Evolutionary conservation across 2,797 vertebrate genomes (phyloP).

Genomic region (Cuniculus paca): DNA sequence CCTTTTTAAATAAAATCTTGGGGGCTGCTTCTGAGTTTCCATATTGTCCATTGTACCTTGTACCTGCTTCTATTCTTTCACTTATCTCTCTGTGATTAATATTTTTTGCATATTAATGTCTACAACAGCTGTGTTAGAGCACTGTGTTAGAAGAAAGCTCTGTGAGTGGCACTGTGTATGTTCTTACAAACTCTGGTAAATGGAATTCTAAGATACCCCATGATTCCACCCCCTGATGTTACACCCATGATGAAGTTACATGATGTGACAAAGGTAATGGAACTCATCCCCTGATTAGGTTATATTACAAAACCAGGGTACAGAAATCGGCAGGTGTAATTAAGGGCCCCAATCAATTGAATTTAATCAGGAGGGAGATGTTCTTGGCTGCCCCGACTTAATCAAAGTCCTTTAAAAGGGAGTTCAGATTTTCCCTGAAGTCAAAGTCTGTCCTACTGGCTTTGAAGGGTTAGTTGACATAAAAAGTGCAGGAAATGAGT

Average conservation of each 20-base stretch:
- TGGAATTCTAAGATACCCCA: background rate
- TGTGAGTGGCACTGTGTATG: background rate
- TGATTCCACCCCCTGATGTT: background rate
- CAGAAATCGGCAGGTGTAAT: constrained; percentile 10
- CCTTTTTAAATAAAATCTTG: background rate
- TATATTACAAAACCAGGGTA: background rate
- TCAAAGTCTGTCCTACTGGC: background rate
- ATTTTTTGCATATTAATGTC: background rate
- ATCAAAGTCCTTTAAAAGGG: background rate
- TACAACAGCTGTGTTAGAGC: background rate
- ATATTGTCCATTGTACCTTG: background rate
- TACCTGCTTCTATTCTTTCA: background rate
- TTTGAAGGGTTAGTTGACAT: background rate
- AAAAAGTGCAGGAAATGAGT: background rate
- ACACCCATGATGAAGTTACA: background rate
- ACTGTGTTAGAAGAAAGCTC: background rate
- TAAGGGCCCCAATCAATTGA: constrained; percentile 29
- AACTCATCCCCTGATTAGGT: background rate
- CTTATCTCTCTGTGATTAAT: background rate
- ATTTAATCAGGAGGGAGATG: constrained; percentile 55
- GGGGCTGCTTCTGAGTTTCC: background rate
- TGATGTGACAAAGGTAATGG: background rate
- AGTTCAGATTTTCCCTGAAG: background rate
- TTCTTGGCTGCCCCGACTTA: constrained; percentile 6
- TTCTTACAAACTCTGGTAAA: background rate